Percentiles rank a stretch among this genome's conserved stretches.
phyloP scores from a whole-genome alignment of 2,113 vertebrate genomes.

The Acrocephalus arundinaceus region DNA sequence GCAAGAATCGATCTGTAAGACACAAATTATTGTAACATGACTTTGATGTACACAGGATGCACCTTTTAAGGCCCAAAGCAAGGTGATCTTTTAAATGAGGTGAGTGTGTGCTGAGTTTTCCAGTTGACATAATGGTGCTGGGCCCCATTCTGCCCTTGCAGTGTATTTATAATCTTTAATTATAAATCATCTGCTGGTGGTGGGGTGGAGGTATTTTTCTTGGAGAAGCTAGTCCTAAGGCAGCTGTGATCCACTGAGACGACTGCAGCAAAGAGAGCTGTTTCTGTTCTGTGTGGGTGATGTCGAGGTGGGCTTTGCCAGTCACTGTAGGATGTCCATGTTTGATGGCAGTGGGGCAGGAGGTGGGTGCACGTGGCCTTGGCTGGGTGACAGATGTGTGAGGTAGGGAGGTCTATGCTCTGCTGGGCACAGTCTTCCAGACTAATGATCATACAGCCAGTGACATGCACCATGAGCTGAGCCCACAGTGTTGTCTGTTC shows the following conservation, averaged over 20 bases:
- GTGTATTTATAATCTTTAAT: background rate
- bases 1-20: background rate
- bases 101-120: background rate
- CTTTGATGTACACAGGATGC: background rate
- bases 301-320: rapidly evolving
- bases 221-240: background rate
- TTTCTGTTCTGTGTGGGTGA: background rate
- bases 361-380: background rate
- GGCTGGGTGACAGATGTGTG: background rate
- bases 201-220: background rate
- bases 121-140: background rate
- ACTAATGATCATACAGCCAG: background rate
- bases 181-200: background rate
- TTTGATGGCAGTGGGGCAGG: background rate
- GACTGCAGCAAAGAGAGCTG: background rate
- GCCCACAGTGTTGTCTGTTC: background rate
- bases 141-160: background rate
- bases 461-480: background rate
- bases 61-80: background rate
- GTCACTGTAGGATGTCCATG: background rate
- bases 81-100: conserved; percentile 15
- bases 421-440: background rate
- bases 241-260: background rate
- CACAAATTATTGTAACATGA: background rate
- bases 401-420: background rate